These are phyloP conservation scores for Beroe forskalii DNA, from an alignment of 37 sponge, comb jelly and placozoan genomes.

Conservation along the genomic window DNA sequence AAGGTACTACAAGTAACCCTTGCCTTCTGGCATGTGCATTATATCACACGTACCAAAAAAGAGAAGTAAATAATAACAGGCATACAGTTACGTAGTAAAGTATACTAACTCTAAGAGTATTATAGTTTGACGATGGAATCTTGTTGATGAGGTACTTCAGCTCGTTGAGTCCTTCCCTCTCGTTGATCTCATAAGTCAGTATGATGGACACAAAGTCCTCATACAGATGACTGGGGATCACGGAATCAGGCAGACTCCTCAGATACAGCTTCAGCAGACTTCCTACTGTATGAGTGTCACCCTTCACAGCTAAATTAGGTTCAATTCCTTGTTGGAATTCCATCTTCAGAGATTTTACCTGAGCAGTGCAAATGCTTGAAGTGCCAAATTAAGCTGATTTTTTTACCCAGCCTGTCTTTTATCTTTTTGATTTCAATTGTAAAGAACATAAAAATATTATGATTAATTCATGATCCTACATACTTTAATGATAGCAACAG, in stretches of 20 bases:
- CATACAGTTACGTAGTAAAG: too few relatives aligned
- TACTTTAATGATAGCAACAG: too few relatives aligned
- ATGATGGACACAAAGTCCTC: conserved; percentile 58
- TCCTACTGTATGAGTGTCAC: conserved; percentile 39
- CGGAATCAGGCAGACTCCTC: conserved; percentile 47
- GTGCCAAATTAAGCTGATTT: too few relatives aligned
- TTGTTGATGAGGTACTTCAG: conserved; percentile 11
- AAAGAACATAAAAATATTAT: too few relatives aligned
- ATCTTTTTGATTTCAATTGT: too few relatives aligned
- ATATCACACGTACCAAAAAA: too few relatives aligned
- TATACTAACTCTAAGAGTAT: conserved; percentile 16
- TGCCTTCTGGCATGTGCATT: too few relatives aligned
- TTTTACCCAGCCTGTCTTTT: too few relatives aligned
- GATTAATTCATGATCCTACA: too few relatives aligned
- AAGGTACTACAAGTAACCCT: too few relatives aligned
- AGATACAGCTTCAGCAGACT: conserved; percentile 58
- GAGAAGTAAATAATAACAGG: too few relatives aligned
- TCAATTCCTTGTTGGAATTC: conserved; percentile 53
- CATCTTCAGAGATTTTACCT: conserved; percentile 58
- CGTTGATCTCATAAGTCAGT: conserved; percentile 19
- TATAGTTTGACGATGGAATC: conserved; percentile 36
- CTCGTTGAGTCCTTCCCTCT: conserved; percentile 62
- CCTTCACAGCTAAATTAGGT: conserved; percentile 4
- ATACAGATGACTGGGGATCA: conserved; percentile 44
- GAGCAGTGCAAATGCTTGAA: too few relatives aligned